Conservation (phyloP, 2,113 vertebrate genomes). For the Lepisosteus oculatus region DNA sequence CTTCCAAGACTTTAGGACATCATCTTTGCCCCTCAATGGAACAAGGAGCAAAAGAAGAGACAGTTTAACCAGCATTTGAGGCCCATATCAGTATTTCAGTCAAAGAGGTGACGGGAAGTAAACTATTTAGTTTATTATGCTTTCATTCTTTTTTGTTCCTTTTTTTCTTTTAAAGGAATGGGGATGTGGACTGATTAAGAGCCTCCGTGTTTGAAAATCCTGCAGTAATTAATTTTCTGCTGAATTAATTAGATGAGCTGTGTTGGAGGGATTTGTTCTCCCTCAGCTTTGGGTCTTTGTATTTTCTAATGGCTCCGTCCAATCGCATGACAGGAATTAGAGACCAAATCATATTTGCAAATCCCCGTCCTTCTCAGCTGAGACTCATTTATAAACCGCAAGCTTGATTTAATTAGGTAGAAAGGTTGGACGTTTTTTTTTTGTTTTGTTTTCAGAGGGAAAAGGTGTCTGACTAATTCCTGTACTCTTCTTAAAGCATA, state of each 20-base stretch:
- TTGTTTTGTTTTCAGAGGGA: too few species aligned
- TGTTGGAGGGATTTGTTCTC: constrained; percentile 33
- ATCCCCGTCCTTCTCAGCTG: constrained; percentile 21
- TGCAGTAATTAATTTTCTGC: constrained; percentile 78
- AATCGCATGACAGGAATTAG: constrained; percentile 44
- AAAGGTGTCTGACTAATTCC: too few species aligned
- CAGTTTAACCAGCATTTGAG: background rate
- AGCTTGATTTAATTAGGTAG: background rate
- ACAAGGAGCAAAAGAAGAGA: background rate
- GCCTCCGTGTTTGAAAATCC: constrained; percentile 53
- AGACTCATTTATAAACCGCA: constrained; percentile 18
- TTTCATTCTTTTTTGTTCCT: constrained; percentile 6
- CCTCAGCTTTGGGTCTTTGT: constrained; percentile 28
- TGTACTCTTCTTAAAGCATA: too few species aligned
- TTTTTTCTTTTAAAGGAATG: constrained; percentile 21
- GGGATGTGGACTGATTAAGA: constrained; percentile 28
- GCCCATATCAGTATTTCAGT: background rate
- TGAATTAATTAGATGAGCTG: constrained; percentile 77
- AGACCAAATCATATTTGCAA: constrained; percentile 36
- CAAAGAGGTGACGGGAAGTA: constrained; percentile 16
- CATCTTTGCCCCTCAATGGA: too few species aligned
- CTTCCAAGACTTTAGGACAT: too few species aligned
- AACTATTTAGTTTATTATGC: constrained; percentile 16
- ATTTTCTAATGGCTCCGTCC: constrained; percentile 38
- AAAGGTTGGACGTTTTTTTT: background rate